Evolutionary conservation across 2,888 invertebrate species (phyloP).

Genomic region (Perithous albicinctus): DNA sequence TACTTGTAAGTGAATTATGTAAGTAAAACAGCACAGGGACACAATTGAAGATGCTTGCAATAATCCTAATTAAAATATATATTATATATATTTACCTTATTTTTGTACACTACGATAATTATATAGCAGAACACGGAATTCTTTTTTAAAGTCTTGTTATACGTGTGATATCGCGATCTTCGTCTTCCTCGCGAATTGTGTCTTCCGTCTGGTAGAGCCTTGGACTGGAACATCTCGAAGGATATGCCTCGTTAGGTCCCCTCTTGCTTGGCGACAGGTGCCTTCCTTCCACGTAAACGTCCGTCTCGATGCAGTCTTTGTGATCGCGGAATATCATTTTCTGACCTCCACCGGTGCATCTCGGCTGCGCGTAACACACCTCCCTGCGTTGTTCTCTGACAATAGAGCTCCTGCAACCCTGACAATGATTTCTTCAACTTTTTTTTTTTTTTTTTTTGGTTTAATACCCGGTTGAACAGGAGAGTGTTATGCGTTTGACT

Average conservation of each 20-base stretch:
- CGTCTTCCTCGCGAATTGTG: slow-evolving; percentile 79
- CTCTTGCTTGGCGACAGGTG: slow-evolving; percentile 70
- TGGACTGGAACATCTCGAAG: slow-evolving; percentile 77
- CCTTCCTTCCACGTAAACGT: slow-evolving; percentile 78
- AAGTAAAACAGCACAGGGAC: not conserved
- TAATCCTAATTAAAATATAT: slow-evolving; percentile 46
- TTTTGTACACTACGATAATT: slow-evolving; percentile 61
- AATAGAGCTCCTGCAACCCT: slow-evolving; percentile 72
- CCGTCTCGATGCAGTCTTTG: slow-evolving; percentile 76
- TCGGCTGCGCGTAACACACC: slow-evolving; percentile 73
- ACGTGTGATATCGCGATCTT: slow-evolving; percentile 71
- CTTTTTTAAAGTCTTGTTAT: slow-evolving; percentile 76
- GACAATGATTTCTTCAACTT: slow-evolving; percentile 24
- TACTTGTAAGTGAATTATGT: not conserved
- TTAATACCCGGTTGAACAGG: too few species aligned
- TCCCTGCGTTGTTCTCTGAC: slow-evolving; percentile 58
- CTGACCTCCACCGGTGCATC: slow-evolving; percentile 44
- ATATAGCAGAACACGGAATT: not conserved
- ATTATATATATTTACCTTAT: slow-evolving; percentile 39
- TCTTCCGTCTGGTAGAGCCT: slow-evolving; percentile 76
- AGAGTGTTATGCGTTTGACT: too few species aligned
- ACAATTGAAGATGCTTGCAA: not conserved
- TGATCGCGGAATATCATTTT: slow-evolving; percentile 59
- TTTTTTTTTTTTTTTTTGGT: not conserved
- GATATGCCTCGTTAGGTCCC: slow-evolving; percentile 79